Evolutionary conservation across 2,888 invertebrate genomes (phyloP).

Genomic region (Latrodectus elegans): DNA sequence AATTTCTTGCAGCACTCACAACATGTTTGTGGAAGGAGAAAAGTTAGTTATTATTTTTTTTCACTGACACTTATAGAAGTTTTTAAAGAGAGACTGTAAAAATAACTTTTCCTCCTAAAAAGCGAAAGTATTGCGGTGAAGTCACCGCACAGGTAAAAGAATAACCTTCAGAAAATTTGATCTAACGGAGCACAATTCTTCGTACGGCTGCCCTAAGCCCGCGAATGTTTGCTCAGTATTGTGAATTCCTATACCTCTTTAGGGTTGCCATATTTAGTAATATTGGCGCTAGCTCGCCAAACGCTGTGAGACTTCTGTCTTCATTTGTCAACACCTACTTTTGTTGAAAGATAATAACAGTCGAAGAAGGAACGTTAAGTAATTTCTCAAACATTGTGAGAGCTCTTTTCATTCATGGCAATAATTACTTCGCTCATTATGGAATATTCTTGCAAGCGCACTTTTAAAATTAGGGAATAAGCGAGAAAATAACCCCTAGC

Average conservation of each 20-base stretch:
- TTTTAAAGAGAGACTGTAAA: not conserved
- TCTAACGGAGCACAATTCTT: not conserved
- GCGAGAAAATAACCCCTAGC: not conserved
- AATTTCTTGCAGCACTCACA: not conserved
- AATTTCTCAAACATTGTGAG: constrained; percentile 5
- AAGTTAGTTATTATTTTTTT: not conserved
- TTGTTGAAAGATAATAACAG: not conserved
- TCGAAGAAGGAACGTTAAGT: not conserved
- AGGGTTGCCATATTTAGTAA: not conserved
- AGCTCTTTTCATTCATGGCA: not conserved
- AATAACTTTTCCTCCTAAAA: not conserved
- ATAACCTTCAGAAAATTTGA: not conserved
- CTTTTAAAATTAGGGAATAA: not conserved
- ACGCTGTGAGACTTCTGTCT: not conserved
- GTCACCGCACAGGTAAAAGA: not conserved
- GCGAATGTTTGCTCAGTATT: not conserved
- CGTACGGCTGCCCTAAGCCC: not conserved
- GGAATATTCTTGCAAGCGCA: not conserved
- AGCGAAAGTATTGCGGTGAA: not conserved
- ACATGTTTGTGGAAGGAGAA: not conserved
- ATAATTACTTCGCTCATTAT: not conserved
- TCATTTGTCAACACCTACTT: constrained; percentile 3
- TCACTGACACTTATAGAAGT: not conserved
- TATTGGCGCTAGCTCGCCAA: not conserved
- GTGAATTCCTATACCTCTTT: constrained; percentile 2